Conservation (phyloP, 2,888 invertebrate genomes). For the Drosophila kanekoi region DNA sequence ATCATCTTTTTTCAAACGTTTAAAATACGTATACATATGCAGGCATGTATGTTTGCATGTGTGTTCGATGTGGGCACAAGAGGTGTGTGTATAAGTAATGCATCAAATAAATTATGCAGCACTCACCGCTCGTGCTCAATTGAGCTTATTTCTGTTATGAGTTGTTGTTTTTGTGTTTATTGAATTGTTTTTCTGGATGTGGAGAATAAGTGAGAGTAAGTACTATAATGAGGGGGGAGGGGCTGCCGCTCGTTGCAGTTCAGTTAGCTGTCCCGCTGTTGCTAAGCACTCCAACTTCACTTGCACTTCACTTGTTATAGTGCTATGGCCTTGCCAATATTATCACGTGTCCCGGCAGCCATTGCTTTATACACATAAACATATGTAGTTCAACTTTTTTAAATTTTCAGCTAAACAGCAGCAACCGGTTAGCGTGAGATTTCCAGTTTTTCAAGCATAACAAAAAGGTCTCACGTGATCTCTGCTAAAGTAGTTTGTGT, state of each 20-base stretch:
- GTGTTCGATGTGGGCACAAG: neutral
- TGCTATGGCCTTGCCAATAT: conserved; percentile 24
- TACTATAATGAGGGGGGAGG: neutral
- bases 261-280: conserved; percentile 41
- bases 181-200: conserved; percentile 37
- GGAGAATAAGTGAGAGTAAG: too few relatives aligned
- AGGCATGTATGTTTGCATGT: neutral
- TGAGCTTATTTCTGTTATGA: conserved; percentile 32
- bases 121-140: conserved; percentile 33
- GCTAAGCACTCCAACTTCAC: conserved; percentile 44
- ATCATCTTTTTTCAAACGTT: conserved; percentile 15
- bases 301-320: neutral
- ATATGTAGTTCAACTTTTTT: neutral
- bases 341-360: conserved; percentile 53
- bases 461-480: conserved; percentile 45
- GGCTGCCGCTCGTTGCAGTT: conserved; percentile 18
- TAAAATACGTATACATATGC: neutral
- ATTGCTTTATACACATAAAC: neutral
- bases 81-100: conserved; percentile 51
- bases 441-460: conserved; percentile 36
- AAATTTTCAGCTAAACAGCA: conserved; percentile 17
- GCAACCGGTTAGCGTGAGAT: conserved; percentile 37
- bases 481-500: conserved; percentile 1
- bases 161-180: conserved; percentile 40
- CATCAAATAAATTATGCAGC: conserved; percentile 16